These are phyloP conservation scores for Pitta sordida DNA, from an alignment of 2,113 vertebrate species.

Conservation along the genomic window DNA sequence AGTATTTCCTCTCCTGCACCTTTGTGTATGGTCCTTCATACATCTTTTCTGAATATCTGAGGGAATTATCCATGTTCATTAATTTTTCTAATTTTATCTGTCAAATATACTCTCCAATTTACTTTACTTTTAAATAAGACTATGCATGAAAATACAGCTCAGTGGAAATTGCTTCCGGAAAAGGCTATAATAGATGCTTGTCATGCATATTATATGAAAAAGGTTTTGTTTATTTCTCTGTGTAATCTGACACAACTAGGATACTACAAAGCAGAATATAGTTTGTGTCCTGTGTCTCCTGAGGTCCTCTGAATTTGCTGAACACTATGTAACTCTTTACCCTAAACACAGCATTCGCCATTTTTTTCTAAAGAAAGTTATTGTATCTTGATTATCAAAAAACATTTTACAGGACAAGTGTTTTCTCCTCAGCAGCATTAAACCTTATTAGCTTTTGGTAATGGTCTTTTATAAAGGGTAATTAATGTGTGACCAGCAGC, in stretches of 20 bases:
- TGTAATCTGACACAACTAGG: slow-evolving; percentile 29
- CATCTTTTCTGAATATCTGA: not conserved
- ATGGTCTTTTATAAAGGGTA: slow-evolving; percentile 13
- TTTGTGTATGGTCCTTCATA: not conserved
- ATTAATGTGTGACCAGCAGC: slow-evolving; percentile 1
- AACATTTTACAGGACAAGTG: not conserved
- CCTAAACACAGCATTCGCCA: not conserved
- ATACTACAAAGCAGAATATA: not conserved
- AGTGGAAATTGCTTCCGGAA: slow-evolving; percentile 36
- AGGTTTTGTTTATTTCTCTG: slow-evolving; percentile 2
- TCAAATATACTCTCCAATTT: slow-evolving; percentile 22
- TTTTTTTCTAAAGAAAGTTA: not conserved
- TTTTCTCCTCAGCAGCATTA: not conserved
- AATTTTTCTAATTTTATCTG: slow-evolving; percentile 59
- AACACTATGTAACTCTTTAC: not conserved
- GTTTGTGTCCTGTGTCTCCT: not conserved
- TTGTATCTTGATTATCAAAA: not conserved
- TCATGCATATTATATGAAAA: not conserved
- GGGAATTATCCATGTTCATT: slow-evolving; percentile 29
- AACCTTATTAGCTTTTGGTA: slow-evolving; percentile 5
- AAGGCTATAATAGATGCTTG: slow-evolving; percentile 19
- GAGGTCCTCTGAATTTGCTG: not conserved
- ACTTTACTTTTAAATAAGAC: slow-evolving; percentile 45
- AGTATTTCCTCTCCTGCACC: not conserved
- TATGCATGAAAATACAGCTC: not conserved